These are phyloP conservation scores for Otus sunia DNA, from an alignment of 2,113 vertebrate species.

Conservation along the genomic window DNA sequence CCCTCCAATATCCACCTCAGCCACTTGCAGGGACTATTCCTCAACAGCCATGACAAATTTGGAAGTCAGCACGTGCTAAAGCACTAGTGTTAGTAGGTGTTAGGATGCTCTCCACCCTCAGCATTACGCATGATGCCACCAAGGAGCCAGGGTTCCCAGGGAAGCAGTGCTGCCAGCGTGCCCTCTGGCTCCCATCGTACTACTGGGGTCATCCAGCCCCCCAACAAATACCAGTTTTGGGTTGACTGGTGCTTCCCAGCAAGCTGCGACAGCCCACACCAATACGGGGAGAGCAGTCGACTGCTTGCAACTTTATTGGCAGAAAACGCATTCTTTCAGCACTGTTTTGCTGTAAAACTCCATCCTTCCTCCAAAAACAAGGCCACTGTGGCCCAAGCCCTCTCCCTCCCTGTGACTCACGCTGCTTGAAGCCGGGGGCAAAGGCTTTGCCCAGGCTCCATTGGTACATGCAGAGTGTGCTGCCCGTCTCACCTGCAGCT, in stretches of 20 bases:
- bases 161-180: fast-evolving
- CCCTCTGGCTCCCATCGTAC: not conserved
- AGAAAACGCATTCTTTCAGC: not conserved
- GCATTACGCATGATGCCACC: not conserved
- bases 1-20: not conserved
- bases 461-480: fast-evolving
- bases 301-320: not conserved
- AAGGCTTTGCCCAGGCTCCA: not conserved
- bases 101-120: not conserved
- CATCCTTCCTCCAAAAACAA: not conserved
- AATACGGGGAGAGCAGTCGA: fast-evolving
- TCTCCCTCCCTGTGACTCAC: not conserved
- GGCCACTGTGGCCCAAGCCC: not conserved
- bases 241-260: not conserved
- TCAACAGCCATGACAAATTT: fast-evolving
- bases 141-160: not conserved
- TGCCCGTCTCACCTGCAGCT: not conserved
- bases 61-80: not conserved
- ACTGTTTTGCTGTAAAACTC: not conserved
- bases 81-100: not conserved
- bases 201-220: not conserved
- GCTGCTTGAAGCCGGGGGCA: not conserved
- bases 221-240: not conserved
- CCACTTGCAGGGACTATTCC: not conserved
- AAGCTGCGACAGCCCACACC: fast-evolving